Evolutionary conservation across 2,888 invertebrate species (phyloP).

Genomic region (Orthosia gracilis): DNA sequence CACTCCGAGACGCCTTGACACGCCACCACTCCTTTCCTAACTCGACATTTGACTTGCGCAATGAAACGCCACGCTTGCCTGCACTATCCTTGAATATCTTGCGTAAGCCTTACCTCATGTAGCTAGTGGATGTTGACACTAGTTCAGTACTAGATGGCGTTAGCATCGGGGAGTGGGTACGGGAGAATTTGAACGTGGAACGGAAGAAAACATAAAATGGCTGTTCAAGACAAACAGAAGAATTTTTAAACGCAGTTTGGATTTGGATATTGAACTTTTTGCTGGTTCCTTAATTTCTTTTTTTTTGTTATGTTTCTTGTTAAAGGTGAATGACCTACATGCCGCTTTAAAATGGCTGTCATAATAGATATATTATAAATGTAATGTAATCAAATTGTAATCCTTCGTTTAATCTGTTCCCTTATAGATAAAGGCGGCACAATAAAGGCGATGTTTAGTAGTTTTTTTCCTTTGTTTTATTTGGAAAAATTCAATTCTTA

Average conservation of each 20-base stretch:
- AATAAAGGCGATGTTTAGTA: neutral
- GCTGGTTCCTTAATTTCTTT: too few relatives aligned
- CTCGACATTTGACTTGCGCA: constrained; percentile 83
- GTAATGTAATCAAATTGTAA: neutral
- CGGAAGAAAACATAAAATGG: constrained; percentile 21
- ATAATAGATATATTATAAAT: neutral
- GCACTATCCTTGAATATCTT: constrained; percentile 73
- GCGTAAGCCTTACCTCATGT: constrained; percentile 74
- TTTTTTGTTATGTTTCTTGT: neutral
- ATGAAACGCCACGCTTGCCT: constrained; percentile 67
- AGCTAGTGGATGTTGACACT: constrained; percentile 45
- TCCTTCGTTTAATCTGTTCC: neutral
- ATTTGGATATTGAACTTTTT: neutral
- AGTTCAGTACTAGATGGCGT: constrained; percentile 63
- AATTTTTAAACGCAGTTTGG: neutral
- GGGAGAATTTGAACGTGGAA: constrained; percentile 31
- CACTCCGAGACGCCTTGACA: constrained; percentile 79
- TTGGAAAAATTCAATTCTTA: neutral
- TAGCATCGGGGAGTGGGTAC: constrained; percentile 15
- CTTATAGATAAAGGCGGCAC: neutral
- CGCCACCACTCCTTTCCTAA: constrained; percentile 85
- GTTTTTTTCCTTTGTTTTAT: too few relatives aligned
- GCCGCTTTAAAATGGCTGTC: neutral
- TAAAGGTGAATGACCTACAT: constrained; percentile 39
- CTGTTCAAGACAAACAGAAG: neutral